phyloP scores from a whole-genome alignment of 2,797 vertebrate species.

The Molothrus aeneus region DNA sequence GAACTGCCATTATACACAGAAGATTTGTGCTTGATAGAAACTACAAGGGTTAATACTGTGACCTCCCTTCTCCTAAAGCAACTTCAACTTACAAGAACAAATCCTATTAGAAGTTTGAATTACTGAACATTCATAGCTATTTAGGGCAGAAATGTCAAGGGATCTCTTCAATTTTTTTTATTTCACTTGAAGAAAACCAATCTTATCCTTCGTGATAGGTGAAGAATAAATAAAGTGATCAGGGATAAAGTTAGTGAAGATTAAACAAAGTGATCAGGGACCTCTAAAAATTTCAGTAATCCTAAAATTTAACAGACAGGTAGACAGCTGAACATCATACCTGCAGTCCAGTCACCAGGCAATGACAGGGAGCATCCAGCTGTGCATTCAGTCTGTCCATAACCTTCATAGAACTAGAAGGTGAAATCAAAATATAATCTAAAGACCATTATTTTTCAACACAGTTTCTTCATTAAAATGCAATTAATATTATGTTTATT shows the following conservation, averaged over 20 bases:
- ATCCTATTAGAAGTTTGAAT: not conserved
- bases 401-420: conserved; percentile 94
- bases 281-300: not conserved
- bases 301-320: not conserved
- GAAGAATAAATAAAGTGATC: not conserved
- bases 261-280: not conserved
- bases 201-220: not conserved
- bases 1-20: not conserved
- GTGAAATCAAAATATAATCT: not conserved
- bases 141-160: not conserved
- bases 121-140: not conserved
- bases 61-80: not conserved
- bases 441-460: not conserved
- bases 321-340: conserved; percentile 67
- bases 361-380: conserved; percentile 89
- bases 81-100: not conserved
- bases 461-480: not conserved
- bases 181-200: not conserved
- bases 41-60: not conserved
- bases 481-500: not conserved
- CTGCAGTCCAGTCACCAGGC: conserved; percentile 95
- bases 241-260: not conserved
- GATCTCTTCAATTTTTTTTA: not conserved
- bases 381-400: conserved; percentile 96
- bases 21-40: not conserved